These are phyloP conservation scores for Eupithecia tripunctaria DNA, from an alignment of 2,888 invertebrate species.

Conservation along the genomic window DNA sequence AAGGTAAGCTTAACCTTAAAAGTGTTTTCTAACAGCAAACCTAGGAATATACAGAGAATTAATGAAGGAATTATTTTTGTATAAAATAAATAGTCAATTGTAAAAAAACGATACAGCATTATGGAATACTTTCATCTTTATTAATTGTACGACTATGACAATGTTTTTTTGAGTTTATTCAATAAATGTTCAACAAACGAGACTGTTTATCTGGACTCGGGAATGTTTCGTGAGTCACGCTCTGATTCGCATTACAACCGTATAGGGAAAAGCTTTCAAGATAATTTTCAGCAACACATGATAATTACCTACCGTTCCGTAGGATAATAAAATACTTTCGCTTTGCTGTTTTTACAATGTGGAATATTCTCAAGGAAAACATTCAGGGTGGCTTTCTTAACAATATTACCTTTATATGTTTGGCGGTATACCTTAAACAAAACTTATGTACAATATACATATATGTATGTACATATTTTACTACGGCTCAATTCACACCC, in stretches of 20 bases:
- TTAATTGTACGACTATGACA: not conserved
- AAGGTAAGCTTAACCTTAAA: too few species aligned
- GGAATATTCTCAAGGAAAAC: not conserved
- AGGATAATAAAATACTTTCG: not conserved
- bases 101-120: too few species aligned
- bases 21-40: too few species aligned
- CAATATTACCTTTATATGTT: too few species aligned
- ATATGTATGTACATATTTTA: too few species aligned
- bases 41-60: too few species aligned
- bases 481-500: too few species aligned
- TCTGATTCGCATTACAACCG: constrained; percentile 26
- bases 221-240: constrained; percentile 27
- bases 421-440: too few species aligned
- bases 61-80: too few species aligned
- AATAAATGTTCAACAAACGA: not conserved
- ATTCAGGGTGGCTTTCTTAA: too few species aligned
- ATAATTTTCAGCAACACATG: constrained; percentile 14
- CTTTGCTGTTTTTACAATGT: not conserved
- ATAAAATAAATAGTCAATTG: too few species aligned
- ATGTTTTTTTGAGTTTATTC: not conserved
- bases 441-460: too few species aligned
- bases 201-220: constrained; percentile 1
- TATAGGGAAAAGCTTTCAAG: constrained; percentile 11
- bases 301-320: constrained; percentile 6
- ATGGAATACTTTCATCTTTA: not conserved